Conservation (phyloP, 2,888 invertebrate genomes). For the Lycocerus yunnanus region DNA sequence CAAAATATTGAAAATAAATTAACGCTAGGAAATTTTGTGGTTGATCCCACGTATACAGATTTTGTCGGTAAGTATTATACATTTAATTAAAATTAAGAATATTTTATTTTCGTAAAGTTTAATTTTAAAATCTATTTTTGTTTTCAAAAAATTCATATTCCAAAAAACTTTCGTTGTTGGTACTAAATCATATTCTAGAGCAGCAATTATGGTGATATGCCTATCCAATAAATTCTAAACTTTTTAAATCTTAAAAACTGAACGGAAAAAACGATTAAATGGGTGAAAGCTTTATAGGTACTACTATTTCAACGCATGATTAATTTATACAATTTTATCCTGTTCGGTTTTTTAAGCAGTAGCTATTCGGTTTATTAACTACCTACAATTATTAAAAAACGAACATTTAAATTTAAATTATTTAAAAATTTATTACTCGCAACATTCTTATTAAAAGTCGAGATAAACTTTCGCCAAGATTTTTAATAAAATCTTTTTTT, state of each 20-base stretch:
- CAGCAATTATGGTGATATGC: background rate
- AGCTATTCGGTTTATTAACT: background rate
- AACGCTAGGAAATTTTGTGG: conserved; percentile 77
- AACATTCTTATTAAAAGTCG: no score
- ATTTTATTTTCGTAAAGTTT: background rate
- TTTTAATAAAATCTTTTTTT: no score
- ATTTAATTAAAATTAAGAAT: background rate
- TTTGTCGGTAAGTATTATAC: conserved; percentile 73
- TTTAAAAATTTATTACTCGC: background rate
- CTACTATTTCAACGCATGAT: background rate
- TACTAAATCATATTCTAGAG: background rate
- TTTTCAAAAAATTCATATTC: background rate
- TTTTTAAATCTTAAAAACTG: background rate
- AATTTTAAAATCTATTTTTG: conserved; percentile 1
- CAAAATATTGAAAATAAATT: conserved; percentile 64
- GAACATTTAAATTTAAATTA: background rate
- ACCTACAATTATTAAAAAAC: background rate
- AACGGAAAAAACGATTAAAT: background rate
- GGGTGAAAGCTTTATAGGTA: background rate
- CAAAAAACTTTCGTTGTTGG: background rate
- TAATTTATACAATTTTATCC: background rate
- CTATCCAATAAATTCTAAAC: background rate
- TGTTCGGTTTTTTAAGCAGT: background rate
- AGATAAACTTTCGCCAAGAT: background rate
- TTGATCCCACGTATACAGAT: conserved; percentile 87